Evolutionary conservation across 2,113 vertebrate genomes (phyloP), one percentile per base, ranked within the genome.

Genomic region (Xiphophorus maculatus): DNA sequence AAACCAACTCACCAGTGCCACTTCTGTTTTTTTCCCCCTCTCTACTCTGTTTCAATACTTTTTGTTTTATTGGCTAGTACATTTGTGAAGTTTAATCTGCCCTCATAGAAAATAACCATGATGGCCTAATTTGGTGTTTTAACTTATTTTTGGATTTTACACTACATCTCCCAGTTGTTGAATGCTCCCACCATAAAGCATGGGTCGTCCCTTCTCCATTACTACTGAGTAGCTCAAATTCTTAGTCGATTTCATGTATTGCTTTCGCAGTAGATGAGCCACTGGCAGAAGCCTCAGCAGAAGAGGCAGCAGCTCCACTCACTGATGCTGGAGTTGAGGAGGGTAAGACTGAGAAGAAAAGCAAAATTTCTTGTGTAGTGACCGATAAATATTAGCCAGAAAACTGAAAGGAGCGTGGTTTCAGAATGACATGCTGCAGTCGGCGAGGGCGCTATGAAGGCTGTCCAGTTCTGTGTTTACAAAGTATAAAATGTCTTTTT

Each of bases 201-300:
- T 89, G 73, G 61, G 44, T 54, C 28, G 17, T 19, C 17, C 15
- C 44, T 19, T 19, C 61, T 71, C 30, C 15, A 22, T 76, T 33
- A 44, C 61, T 11, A 28, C 3, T 48, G 5, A 42, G 69, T 13
- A 64, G 9, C 48, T 63, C 8, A 42, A 12, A 37, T 12, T 76
- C 27, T 74, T 75, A 84, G 80, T 28, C 25, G 13, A 11, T 37
- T 29, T 9, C 61, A 33, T 84, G 76, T 28, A 76, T 85, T 84
- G 12, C 70, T 27, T 77, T 33, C 71, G 64, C 88, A 89, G 87
- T 86, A 80, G 84, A 84, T 28, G 81, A 89, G 29, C 81, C 80
- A 30, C 76, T 83, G 17, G 35, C 74, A 61, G 83, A 83, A 44
- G 5, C 42, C 42, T 44, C 42, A 44, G 13, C 42, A 44, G 51